These are phyloP conservation scores for Charadrius vociferus DNA, from an alignment of 2,113 vertebrate genomes.

Conservation along the genomic window DNA sequence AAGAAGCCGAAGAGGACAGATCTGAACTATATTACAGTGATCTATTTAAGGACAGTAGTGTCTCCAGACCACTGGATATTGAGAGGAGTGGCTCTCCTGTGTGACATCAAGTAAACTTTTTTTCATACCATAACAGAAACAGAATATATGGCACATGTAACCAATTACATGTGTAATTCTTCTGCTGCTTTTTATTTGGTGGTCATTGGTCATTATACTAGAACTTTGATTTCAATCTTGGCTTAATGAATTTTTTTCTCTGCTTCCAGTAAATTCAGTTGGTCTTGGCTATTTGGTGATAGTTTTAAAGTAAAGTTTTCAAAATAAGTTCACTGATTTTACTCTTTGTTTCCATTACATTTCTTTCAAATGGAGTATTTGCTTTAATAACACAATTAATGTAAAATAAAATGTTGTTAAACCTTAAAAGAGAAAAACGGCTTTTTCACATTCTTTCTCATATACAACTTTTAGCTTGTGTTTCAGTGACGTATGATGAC, in stretches of 20 bases:
- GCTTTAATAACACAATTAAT: neutral
- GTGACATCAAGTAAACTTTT: constrained; percentile 76
- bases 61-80: constrained; percentile 82
- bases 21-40: constrained; percentile 75
- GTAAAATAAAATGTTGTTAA: neutral
- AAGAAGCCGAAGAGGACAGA: constrained; percentile 78
- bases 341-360: neutral
- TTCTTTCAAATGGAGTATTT: neutral
- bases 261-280: neutral
- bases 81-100: constrained; percentile 80
- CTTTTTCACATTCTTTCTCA: neutral
- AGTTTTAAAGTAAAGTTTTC: neutral
- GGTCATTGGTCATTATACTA: neutral
- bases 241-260: neutral
- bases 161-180: neutral
- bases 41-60: constrained; percentile 72
- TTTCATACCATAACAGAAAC: neutral
- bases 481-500: neutral
- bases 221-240: neutral
- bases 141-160: neutral
- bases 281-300: neutral
- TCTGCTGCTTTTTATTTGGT: neutral
- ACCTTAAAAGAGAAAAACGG: neutral
- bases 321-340: neutral
- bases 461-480: neutral